Evolutionary conservation across 2,797 vertebrate genomes (phyloP).

Genomic region (Cetoscarus ocellatus): DNA sequence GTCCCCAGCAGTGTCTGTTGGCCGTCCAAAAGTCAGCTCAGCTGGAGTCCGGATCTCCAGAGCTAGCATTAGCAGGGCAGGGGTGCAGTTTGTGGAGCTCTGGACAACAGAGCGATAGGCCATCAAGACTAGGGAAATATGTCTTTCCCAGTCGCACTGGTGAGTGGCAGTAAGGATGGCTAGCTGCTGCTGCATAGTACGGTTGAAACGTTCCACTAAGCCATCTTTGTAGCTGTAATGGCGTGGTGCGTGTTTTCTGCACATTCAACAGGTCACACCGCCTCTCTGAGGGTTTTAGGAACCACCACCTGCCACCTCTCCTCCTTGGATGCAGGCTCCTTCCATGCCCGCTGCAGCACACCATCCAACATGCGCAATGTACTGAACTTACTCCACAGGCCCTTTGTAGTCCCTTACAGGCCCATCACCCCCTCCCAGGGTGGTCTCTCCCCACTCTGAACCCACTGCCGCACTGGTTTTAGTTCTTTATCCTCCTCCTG

Average conservation of each 20-base stretch:
- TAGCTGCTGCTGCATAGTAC: not conserved
- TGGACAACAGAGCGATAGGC: not conserved
- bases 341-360: constrained; percentile 14
- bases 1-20: too few relatives aligned
- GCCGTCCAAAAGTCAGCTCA: too few relatives aligned
- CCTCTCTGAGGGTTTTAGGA: not conserved
- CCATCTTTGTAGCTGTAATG: not conserved
- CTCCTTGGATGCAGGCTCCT: constrained; percentile 17
- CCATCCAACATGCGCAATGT: not conserved
- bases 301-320: constrained; percentile 16
- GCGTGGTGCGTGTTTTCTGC: not conserved
- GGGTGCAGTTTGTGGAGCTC: not conserved
- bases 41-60: too few relatives aligned
- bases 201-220: not conserved
- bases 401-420: not conserved
- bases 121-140: not conserved
- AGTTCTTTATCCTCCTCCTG: too few relatives aligned
- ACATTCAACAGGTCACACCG: not conserved
- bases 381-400: constrained; percentile 8
- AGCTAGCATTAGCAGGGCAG: too few relatives aligned
- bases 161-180: not conserved
- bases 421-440: not conserved
- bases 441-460: too few relatives aligned
- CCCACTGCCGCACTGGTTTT: too few relatives aligned
- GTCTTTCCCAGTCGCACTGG: not conserved